A percentile compares a stretch with the other conserved stretches of the same genome.
phyloP scores from a whole-genome alignment of 2,113 vertebrate genomes.

The Rhinogobius similis region DNA sequence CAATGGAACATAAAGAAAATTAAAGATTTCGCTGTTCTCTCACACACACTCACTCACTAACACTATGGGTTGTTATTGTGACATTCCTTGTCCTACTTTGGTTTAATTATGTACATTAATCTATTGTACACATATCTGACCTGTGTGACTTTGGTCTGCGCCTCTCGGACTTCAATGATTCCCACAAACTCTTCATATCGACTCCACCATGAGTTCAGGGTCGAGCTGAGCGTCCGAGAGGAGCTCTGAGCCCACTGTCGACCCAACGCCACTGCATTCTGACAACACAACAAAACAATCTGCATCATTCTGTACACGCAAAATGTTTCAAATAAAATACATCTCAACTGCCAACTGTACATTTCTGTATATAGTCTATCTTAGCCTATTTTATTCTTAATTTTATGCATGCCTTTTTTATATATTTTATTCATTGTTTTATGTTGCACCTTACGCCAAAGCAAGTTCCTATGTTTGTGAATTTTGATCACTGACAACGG shows the following conservation, averaged over 20 bases:
- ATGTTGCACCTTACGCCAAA: too few relatives aligned
- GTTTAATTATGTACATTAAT: background rate
- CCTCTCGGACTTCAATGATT: constrained; percentile 88
- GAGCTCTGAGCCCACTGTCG: constrained; percentile 77
- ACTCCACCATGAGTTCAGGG: constrained; percentile 86
- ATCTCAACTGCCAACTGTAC: background rate
- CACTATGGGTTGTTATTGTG: too few relatives aligned
- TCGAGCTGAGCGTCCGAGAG: constrained; percentile 64
- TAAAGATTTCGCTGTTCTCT: too few relatives aligned
- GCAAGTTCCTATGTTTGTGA: too few relatives aligned
- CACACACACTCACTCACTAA: too few relatives aligned
- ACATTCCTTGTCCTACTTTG: too few relatives aligned
- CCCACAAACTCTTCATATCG: constrained; percentile 95
- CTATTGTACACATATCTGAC: constrained; percentile 68
- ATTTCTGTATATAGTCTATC: too few relatives aligned
- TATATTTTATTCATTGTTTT: too few relatives aligned
- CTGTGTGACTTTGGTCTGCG: constrained; percentile 91
- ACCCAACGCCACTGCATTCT: constrained; percentile 75
- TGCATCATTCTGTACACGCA: background rate
- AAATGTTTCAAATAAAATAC: background rate
- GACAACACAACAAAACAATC: constrained; percentile 26
- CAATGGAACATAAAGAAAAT: too few relatives aligned
- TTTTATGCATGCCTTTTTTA: too few relatives aligned
- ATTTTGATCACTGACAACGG: too few relatives aligned
- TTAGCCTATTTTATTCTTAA: too few relatives aligned